Evolutionary conservation across 2,113 vertebrate genomes (phyloP).

Genomic region (rat (Rattus norvegicus)): DNA sequence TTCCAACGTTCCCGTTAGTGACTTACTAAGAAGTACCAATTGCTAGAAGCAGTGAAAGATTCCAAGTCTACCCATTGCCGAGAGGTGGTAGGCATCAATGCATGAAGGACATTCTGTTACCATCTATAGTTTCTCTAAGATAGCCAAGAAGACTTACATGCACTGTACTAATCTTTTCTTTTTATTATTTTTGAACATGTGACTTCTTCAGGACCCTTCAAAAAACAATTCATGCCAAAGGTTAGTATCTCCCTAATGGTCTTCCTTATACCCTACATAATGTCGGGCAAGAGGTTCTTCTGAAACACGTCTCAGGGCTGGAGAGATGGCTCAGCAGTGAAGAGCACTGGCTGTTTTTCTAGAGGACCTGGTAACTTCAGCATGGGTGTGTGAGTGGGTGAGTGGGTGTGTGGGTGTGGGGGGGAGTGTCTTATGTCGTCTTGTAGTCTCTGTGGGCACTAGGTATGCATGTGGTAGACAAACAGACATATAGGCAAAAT

Average conservation of each 20-base stretch:
- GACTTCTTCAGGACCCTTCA: constrained; percentile 70
- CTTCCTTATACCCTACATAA: constrained; percentile 36
- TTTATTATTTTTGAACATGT: constrained; percentile 62
- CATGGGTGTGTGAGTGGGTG: not conserved
- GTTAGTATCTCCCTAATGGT: constrained; percentile 68
- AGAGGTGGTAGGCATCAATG: not conserved
- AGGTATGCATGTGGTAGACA: not conserved
- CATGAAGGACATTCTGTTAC: constrained; percentile 41
- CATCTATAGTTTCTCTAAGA: not conserved
- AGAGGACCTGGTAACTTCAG: not conserved
- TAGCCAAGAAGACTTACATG: not conserved
- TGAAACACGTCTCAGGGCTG: not conserved
- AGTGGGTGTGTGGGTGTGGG: too few relatives aligned
- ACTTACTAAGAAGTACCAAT: not conserved
- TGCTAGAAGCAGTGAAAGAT: constrained; percentile 23
- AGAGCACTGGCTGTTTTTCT: not conserved
- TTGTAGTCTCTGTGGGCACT: not conserved
- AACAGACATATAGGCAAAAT: not conserved
- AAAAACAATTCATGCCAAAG: constrained; percentile 62
- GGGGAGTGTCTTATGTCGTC: not conserved
- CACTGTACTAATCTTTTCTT: constrained; percentile 62
- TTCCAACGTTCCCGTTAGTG: constrained; percentile 33
- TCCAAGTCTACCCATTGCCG: not conserved
- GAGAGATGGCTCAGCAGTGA: not conserved
- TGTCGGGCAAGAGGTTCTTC: constrained; percentile 5